These are phyloP conservation scores for Pheosia tremula DNA, from an alignment of 2,888 invertebrate genomes.

Conservation along the genomic window DNA sequence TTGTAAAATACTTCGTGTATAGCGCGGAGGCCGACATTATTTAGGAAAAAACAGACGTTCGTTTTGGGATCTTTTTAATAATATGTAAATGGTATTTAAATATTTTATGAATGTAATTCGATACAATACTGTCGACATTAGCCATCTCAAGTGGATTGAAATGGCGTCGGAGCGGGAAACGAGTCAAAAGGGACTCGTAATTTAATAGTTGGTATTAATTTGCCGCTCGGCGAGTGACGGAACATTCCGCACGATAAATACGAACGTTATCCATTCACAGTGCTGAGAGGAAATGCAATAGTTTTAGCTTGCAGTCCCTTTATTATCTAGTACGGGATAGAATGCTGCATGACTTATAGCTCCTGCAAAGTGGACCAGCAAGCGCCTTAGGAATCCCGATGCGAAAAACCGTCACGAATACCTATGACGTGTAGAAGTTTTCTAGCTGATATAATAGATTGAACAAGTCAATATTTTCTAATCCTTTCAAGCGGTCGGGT, in stretches of 20 bases:
- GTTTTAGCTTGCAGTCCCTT: not conserved
- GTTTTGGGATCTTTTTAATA: no score
- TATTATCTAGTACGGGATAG: not conserved
- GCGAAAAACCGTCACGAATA: no score
- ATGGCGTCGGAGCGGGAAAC: constrained; percentile 48
- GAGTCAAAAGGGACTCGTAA: constrained; percentile 45
- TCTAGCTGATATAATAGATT: no score
- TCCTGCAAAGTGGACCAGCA: no score
- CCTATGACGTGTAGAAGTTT: no score
- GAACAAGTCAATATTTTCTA: no score
- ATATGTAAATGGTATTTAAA: not conserved
- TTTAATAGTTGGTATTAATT: constrained; percentile 55
- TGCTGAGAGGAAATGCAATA: not conserved
- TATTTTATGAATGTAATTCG: constrained; percentile 3
- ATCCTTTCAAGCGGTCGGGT: no score
- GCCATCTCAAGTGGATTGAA: constrained; percentile 46
- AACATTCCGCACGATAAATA: not conserved
- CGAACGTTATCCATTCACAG: constrained; percentile 1
- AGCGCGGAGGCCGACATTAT: no score
- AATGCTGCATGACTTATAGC: no score
- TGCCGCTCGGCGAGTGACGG: constrained; percentile 29
- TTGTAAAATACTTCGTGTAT: no score
- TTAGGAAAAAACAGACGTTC: no score
- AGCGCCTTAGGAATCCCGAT: no score
- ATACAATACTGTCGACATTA: constrained; percentile 2